Base-by-base conservation (phyloP, 2,888 invertebrate species). In the Punctoribates punctum region DNA sequence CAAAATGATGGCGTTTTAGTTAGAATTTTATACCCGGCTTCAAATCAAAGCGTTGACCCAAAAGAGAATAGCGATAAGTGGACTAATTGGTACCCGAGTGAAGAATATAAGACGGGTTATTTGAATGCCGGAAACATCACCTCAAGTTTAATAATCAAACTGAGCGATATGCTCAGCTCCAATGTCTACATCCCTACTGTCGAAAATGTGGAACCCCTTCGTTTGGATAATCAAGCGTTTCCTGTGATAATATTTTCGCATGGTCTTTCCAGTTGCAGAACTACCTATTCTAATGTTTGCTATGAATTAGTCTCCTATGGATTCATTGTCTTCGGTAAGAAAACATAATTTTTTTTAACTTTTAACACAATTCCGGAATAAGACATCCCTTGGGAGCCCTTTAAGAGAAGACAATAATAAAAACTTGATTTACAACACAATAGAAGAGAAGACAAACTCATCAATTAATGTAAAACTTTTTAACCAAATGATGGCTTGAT, bases 241-340 rank as follows among this genome's bases (percentile, higher is more conserved):
- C 89, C 89, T 60, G 86, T 89, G 34, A 81, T 89, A 48, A 83
- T 90, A 34, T 86, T 89, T 80, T 89, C 89, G 0, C 90, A 90
- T 82, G 90, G 89, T 0, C 84, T 89, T 34, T 88, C 88, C 0
- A 88, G 87, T 0, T 86, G 86, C 80, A 83, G 89, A 78, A 88
- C 87, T 75, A 85, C 88, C 20, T 88, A 89, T 81, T 87, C 88
- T 29, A 85, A 87, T 5, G 84, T 88, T 65, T 88, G 88, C 81
- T 83, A 85, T 65, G 89, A 89, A 80, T 82, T 90, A 74, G 89
- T 89, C 1, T 89, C 89, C 2, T 86, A 88, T 80, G 89, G 90
- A 1, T 89, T 87, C 82, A 83, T 90, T 15, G 88, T 90, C 0
- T 88, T 87, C 3, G 87, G 87, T 17, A 81, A 89, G 23, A 89